A percentile compares a stretch with the other conserved stretches of the same genome.
phyloP scores from a whole-genome alignment of 2,888 invertebrate species.

The Watsonalla binaria region DNA sequence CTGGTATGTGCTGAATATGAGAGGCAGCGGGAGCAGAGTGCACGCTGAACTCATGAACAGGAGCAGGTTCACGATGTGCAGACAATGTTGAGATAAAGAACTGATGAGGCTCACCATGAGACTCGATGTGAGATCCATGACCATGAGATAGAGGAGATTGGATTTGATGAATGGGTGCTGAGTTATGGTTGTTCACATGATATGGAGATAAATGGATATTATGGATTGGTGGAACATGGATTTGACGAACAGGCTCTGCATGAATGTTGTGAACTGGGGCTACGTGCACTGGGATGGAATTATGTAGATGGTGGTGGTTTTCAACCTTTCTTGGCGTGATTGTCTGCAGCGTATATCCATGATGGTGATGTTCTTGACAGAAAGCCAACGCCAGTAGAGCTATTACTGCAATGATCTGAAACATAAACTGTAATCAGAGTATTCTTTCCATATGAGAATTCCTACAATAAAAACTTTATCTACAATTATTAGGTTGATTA shows the following conservation, averaged over 20 bases:
- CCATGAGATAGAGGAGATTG: constrained; percentile 17
- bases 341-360: constrained; percentile 34
- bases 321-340: constrained; percentile 35
- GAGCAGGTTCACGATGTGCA: constrained; percentile 17
- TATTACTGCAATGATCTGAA: constrained; percentile 29
- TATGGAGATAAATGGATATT: constrained; percentile 18
- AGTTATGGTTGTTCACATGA: constrained; percentile 31
- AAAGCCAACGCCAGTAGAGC: constrained; percentile 26
- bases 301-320: constrained; percentile 5
- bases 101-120: constrained; percentile 13
- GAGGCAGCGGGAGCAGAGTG: constrained; percentile 23
- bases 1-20: constrained; percentile 8
- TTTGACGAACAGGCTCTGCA: constrained; percentile 6
- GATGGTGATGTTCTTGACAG: constrained; percentile 38
- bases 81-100: constrained; percentile 17
- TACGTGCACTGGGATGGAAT: constrained; percentile 10
- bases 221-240: no score
- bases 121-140: constrained; percentile 1
- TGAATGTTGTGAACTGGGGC: constrained; percentile 8
- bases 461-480: no score
- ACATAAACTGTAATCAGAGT: constrained; percentile 3
- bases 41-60: constrained; percentile 28
- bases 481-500: no score
- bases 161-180: neutral
- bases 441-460: no score